phyloP scores from a whole-genome alignment of 2,797 vertebrate genomes.

The Sebastes nivosus region DNA sequence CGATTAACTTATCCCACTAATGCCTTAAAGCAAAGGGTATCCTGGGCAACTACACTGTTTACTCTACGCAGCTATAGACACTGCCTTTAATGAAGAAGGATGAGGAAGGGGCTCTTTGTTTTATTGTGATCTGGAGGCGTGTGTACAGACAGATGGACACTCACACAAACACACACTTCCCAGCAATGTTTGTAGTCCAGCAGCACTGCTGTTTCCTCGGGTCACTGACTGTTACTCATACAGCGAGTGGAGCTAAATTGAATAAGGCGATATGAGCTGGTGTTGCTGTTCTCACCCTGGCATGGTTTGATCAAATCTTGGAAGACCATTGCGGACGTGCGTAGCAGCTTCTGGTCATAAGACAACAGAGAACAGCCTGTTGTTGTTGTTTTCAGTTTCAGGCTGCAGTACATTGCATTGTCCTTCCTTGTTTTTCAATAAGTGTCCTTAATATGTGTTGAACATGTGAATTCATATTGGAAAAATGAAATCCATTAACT shows the following conservation, averaged over 20 bases:
- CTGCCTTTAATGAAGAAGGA: slow-evolving; percentile 28
- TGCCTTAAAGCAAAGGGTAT: slow-evolving; percentile 44
- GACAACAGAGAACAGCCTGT: slow-evolving; percentile 16
- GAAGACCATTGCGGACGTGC: slow-evolving; percentile 21
- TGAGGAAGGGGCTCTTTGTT: slow-evolving; percentile 28
- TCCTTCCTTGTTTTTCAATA: neutral
- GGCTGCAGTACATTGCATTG: neutral
- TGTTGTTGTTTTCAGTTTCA: neutral
- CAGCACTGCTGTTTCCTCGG: slow-evolving; percentile 15
- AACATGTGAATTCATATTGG: neutral
- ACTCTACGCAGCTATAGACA: slow-evolving; percentile 4
- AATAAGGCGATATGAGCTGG: slow-evolving; percentile 57
- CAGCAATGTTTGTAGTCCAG: slow-evolving; percentile 26
- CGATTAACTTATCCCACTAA: slow-evolving; percentile 44
- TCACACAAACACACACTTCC: slow-evolving; percentile 23
- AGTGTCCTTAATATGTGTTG: neutral
- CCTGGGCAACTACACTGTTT: slow-evolving; percentile 49
- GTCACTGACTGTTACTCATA: slow-evolving; percentile 18
- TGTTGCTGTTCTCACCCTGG: slow-evolving; percentile 50
- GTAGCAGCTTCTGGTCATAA: slow-evolving; percentile 22
- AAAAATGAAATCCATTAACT: neutral
- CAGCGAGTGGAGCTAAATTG: slow-evolving; percentile 43
- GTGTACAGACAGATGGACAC: neutral
- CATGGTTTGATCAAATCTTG: slow-evolving; percentile 65
- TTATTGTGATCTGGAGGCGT: slow-evolving; percentile 22